phyloP scores from a whole-genome alignment of 2,113 vertebrate species.

The Platichthys stellatus region DNA sequence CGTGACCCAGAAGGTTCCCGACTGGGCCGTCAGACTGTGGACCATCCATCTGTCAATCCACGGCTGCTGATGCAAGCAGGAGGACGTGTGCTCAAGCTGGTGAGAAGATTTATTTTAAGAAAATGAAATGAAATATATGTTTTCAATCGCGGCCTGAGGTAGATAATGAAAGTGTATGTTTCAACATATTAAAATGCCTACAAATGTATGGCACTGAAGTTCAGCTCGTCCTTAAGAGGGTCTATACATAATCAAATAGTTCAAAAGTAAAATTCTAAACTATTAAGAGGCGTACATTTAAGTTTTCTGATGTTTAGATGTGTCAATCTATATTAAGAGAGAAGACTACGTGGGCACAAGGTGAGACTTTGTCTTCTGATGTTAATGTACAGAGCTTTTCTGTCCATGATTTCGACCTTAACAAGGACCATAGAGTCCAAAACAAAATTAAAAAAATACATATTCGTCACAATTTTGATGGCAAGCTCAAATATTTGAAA shows the following conservation, averaged over 20 bases:
- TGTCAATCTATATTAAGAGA: no score
- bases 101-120: no score
- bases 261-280: background rate
- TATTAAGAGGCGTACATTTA: no score
- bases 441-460: background rate
- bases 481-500: background rate
- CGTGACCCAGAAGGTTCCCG: conserved; percentile 5
- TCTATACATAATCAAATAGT: background rate
- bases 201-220: no score
- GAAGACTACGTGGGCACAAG: no score
- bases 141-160: no score
- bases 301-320: no score
- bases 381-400: background rate
- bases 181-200: no score
- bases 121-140: no score
- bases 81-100: background rate
- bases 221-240: background rate
- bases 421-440: background rate
- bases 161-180: no score
- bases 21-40: conserved; percentile 26
- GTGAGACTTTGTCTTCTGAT: background rate
- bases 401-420: background rate
- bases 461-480: background rate
- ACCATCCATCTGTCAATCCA: conserved; percentile 51
- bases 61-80: conserved; percentile 14